Evolutionary conservation across 2,113 vertebrate species (phyloP).

Genomic region (Oncorhynchus kisutch): DNA sequence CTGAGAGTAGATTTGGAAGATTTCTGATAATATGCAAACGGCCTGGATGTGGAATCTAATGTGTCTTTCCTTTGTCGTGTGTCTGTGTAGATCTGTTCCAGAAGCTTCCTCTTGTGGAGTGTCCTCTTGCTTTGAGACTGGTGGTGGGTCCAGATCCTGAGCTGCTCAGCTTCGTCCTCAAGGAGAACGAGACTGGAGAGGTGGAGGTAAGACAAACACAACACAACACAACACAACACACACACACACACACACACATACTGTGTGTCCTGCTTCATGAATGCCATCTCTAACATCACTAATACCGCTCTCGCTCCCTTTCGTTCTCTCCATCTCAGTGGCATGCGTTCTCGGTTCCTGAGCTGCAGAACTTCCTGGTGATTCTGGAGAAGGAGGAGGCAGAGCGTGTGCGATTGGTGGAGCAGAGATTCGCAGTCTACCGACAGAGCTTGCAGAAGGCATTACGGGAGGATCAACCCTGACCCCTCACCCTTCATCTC

Average conservation of each 20-base stretch:
- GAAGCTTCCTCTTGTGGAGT: conserved; percentile 86
- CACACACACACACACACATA: no score
- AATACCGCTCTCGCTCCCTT: not conserved
- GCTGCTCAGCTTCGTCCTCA: conserved; percentile 88
- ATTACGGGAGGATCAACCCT: conserved; percentile 67
- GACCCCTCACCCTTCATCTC: conserved; percentile 43
- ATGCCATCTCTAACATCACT: not conserved
- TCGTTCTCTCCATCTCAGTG: conserved; percentile 73
- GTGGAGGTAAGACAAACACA: conserved; percentile 81
- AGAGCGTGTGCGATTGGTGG: conserved; percentile 86
- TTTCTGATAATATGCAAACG: not conserved
- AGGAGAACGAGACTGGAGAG: conserved; percentile 93
- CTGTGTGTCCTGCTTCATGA: no score
- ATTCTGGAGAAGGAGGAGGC: conserved; percentile 91
- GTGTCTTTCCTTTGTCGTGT: not conserved
- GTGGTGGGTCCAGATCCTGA: conserved; percentile 85
- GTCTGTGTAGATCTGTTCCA: conserved; percentile 83
- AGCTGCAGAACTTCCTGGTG: conserved; percentile 95
- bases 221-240: not conserved
- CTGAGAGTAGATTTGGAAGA: not conserved
- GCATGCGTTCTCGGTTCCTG: conserved; percentile 94
- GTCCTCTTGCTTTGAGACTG: conserved; percentile 86
- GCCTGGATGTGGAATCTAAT: no score
- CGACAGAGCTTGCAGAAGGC: conserved; percentile 82
- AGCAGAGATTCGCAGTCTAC: conserved; percentile 82